Evolutionary conservation across 2,797 vertebrate species (phyloP).

Genomic region (Simalia tracyae): DNA sequence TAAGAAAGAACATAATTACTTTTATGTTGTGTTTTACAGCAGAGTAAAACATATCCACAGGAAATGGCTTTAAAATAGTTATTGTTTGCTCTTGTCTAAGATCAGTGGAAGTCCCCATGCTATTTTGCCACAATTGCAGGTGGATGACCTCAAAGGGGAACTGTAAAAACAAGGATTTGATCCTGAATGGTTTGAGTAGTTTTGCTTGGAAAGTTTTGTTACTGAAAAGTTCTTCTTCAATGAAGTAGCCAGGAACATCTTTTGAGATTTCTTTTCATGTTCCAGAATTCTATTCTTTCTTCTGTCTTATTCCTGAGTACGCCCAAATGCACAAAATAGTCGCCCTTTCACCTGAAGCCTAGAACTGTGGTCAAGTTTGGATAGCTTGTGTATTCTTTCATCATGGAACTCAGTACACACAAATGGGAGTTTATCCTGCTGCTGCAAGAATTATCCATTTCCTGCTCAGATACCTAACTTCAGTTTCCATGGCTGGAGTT

Average conservation of each 20-base stretch:
- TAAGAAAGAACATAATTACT: slow-evolving; percentile 38
- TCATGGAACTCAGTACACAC: background rate
- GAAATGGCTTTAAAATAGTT: slow-evolving; percentile 25
- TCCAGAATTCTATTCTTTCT: background rate
- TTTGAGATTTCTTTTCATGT: background rate
- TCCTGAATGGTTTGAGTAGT: background rate
- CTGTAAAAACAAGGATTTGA: background rate
- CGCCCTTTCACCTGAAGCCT: background rate
- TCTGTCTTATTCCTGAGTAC: background rate
- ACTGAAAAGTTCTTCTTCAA: background rate
- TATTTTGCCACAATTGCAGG: background rate
- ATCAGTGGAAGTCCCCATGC: background rate
- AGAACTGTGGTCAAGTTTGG: background rate
- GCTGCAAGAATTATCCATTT: background rate
- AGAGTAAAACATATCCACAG: slow-evolving; percentile 42
- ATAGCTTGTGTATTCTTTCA: background rate
- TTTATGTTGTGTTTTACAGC: slow-evolving; percentile 27
- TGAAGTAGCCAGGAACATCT: background rate
- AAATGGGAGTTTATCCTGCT: background rate
- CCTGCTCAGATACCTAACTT: background rate
- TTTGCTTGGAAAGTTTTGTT: background rate
- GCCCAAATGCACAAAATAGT: background rate
- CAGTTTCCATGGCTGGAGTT: background rate
- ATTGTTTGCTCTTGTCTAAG: slow-evolving; percentile 21
- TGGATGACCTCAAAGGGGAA: background rate